phyloP scores from a whole-genome alignment of 2,797 vertebrate species.

The Lagorchestes hirsutus region DNA sequence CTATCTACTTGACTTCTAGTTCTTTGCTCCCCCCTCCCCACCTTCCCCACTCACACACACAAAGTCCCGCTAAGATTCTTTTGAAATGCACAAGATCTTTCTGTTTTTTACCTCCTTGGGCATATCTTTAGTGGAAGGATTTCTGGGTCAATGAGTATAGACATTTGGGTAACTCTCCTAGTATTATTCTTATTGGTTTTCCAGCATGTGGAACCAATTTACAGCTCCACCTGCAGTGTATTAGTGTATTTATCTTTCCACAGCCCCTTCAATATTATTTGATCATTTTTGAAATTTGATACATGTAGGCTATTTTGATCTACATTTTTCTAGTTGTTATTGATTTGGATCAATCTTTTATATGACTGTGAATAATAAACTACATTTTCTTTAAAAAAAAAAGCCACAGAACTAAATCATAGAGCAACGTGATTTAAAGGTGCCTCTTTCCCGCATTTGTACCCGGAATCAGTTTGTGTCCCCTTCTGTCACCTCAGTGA shows the following conservation, averaged over 20 bases:
- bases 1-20: background rate
- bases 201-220: background rate
- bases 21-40: background rate
- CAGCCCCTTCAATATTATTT: background rate
- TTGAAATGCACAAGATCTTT: background rate
- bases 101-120: background rate
- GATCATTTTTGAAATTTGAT: background rate
- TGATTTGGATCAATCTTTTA: background rate
- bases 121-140: background rate
- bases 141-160: background rate
- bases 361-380: background rate
- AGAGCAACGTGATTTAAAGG: background rate
- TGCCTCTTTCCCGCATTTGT: background rate
- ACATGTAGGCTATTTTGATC: background rate
- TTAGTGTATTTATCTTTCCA: background rate
- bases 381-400: background rate
- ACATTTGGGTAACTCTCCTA: background rate
- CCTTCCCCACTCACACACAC: background rate
- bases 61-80: background rate
- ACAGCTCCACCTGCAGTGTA: background rate
- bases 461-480: background rate
- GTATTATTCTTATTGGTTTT: background rate
- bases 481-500: background rate
- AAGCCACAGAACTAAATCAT: background rate
- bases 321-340: background rate